Evolutionary conservation across 2,797 vertebrate genomes (phyloP), one percentile per base, ranked within the genome.

Genomic region (Acrossocheilus wenchowensis): DNA sequence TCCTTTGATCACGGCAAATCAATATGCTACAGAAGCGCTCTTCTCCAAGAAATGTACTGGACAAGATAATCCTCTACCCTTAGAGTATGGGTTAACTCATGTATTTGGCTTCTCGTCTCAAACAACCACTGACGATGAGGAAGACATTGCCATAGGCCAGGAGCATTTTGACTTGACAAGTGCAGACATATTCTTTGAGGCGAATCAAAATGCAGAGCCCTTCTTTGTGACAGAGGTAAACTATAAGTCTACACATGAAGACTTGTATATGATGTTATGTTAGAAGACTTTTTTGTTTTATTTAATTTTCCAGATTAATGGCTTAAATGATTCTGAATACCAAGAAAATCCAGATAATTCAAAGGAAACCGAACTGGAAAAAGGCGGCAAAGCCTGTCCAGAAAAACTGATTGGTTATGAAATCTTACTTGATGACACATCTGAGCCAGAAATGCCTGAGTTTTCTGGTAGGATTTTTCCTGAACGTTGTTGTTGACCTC

Each of bases 151-250:
- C 72, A 71, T 9, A 68, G 77, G 72, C 82, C 75, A 83, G 23
- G 74, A 83, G n/a, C 23, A 12, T 62, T 77, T 88, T 14, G 62
- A 78, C 68, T 74, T 34, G 11, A 11, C 83, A 73, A 81, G 41
- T 69, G 30, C 75, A 69, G 50, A 3, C 52, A 30, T 48, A 4
- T 43, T 62, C 78, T 81, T 23, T 54, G 30, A 88, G 77, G 41
- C 10, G 6, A 72, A 88, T 2, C 93, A 92, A 85, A 88, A 93
- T 21, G 72, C 75, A 2, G 89, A 94, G 21, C 87, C 89, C 7
- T 91, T 97, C 92, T 98, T 98, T 93, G 88, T 97, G 86, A 98
- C 96, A 0, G 96, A 97, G 96, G 97, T 97, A 68, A 60, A 9
- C 8, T 69, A 39, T 17, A 5, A 69, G 21, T 68, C 17, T 69